Conservation (phyloP, 2,797 vertebrate genomes). For the Arnoldichthys spilopterus region DNA sequence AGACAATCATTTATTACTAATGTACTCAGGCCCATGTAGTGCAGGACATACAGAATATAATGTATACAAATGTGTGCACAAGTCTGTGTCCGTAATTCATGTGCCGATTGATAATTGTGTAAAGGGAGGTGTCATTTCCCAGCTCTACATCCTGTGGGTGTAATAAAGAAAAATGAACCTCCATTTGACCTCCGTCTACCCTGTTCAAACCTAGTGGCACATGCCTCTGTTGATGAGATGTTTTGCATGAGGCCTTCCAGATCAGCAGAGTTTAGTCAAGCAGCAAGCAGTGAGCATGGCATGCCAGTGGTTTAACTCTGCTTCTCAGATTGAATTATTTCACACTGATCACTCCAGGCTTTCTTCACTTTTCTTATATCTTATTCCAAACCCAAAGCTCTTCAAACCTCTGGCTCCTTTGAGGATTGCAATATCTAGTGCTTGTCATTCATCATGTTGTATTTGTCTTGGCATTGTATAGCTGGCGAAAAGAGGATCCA, state of each 20-base stretch:
- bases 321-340: slow-evolving; percentile 15
- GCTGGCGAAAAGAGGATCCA: slow-evolving; percentile 15
- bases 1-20: background rate
- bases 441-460: slow-evolving; percentile 32
- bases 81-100: slow-evolving; percentile 23
- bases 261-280: slow-evolving; percentile 39
- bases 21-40: background rate
- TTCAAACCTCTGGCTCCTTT: slow-evolving; percentile 6
- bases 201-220: slow-evolving; percentile 5
- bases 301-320: slow-evolving; percentile 25
- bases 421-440: slow-evolving; percentile 32
- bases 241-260: slow-evolving; percentile 9
- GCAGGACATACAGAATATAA: background rate
- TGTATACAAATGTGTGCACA: slow-evolving; percentile 27
- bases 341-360: slow-evolving; percentile 10
- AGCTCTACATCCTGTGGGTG: slow-evolving; percentile 20
- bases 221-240: slow-evolving; percentile 14
- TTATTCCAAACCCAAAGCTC: slow-evolving; percentile 23
- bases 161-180: slow-evolving; percentile 42
- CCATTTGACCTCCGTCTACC: slow-evolving; percentile 5
- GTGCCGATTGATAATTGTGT: slow-evolving; percentile 26
- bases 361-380: slow-evolving; percentile 13
- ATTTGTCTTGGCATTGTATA: slow-evolving; percentile 23
- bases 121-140: slow-evolving; percentile 25
- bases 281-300: slow-evolving; percentile 17